phyloP scores from a whole-genome alignment of 2,797 vertebrate genomes.

The Anomalospiza imberbis region DNA sequence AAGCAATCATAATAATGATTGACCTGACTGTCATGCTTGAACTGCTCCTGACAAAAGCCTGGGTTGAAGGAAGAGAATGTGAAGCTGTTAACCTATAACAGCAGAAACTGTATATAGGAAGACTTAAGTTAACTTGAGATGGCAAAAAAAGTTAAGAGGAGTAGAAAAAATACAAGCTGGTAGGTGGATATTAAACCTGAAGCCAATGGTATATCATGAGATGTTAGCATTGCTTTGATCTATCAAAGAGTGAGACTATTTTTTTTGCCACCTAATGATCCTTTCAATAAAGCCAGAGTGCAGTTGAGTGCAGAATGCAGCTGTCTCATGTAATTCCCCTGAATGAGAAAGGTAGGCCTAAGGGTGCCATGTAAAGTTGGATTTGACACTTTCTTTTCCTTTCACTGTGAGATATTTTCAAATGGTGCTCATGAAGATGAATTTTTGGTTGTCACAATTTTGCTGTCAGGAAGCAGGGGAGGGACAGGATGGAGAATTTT shows the following conservation, averaged over 20 bases:
- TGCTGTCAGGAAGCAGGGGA: rapidly evolving
- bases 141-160: neutral
- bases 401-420: neutral
- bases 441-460: neutral
- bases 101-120: neutral
- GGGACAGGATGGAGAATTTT: neutral
- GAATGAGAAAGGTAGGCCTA: neutral
- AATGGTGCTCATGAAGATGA: neutral
- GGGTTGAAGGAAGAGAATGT: neutral
- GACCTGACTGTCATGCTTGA: neutral
- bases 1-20: neutral
- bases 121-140: neutral
- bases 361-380: neutral
- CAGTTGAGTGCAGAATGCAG: neutral
- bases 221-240: neutral
- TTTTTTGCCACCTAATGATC: neutral
- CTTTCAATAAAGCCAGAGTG: neutral
- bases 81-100: neutral
- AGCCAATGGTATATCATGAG: neutral
- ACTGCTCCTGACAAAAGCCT: neutral
- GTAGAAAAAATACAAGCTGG: neutral
- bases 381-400: neutral
- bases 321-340: neutral
- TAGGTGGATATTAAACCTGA: neutral
- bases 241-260: neutral